These are phyloP conservation scores for Neomonachus schauinslandi DNA, from an alignment of 2,113 vertebrate genomes.

Conservation along the genomic window DNA sequence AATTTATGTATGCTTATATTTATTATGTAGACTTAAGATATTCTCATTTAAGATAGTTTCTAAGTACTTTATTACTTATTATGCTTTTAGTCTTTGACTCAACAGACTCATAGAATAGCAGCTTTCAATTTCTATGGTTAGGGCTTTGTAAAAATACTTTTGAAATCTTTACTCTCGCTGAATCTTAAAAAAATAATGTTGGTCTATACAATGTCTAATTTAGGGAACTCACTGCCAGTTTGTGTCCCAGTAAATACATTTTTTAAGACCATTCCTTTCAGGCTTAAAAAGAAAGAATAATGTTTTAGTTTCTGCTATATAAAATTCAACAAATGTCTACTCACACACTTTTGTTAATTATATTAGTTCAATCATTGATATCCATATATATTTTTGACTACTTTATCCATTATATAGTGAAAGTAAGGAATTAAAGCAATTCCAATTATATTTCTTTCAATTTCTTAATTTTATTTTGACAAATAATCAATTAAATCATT, in stretches of 20 bases:
- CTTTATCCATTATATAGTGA: not conserved
- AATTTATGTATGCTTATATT: not conserved
- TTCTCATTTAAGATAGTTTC: not conserved
- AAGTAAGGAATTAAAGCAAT: not conserved
- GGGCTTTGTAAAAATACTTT: not conserved
- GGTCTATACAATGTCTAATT: not conserved
- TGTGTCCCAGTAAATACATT: not conserved
- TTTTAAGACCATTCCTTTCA: not conserved
- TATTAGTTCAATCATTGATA: not conserved
- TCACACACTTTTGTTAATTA: not conserved
- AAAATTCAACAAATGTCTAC: not conserved
- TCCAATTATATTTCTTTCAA: not conserved
- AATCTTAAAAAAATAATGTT: not conserved
- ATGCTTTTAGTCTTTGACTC: not conserved
- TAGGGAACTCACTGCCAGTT: not conserved
- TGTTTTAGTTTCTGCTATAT: not conserved
- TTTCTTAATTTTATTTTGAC: slow-evolving; percentile 15
- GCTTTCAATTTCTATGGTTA: not conserved
- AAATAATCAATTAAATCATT: not conserved
- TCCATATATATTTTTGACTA: not conserved
- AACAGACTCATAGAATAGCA: not conserved
- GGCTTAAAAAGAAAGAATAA: not conserved
- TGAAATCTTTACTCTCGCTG: not conserved
- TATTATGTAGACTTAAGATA: not conserved
- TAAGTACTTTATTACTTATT: not conserved